Base-by-base conservation (phyloP, 2,797 vertebrate species). In the Vireo griseus region DNA sequence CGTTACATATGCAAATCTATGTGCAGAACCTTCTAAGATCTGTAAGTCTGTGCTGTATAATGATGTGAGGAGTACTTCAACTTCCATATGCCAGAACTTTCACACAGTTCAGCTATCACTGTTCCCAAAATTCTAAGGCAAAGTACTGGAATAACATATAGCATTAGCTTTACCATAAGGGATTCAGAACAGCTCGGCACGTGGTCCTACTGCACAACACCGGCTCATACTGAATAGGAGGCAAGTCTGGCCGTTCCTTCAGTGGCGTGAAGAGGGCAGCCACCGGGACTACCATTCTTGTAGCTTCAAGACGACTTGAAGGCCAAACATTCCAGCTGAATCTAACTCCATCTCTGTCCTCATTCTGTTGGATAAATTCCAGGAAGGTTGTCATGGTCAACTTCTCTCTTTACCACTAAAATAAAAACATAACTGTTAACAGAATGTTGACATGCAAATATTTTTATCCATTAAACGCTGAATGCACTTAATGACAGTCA, bases 291-390 rank as follows among this genome's bases (percentile, higher is more conserved):
- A 99, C 99, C 99, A 99, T 99, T 59, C 99, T 98, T 3, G 99
- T 99, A 58, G 99, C 99, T 97, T 99, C 99, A 75, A 99, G 97
- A 7, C 99, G 98, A 97, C 99, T 99, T 37, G 99, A 99, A 21
- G 99, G 99, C 99, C 99, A 99, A 33, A 99, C 99, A n/a, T 99
- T 99, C 99, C 99, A 99, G 97, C 99, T 99, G 98, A 99, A 99
- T 20, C 99, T 98, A 72, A 99, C 98, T 31, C 99, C 99, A 94
- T 99, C 99, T 15, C 99, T 98, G 88, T 99, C 99, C 98, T 99
- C 99, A 69, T 99, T 99, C 98, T 99, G 99, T 94, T 99, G 98
- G 62, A 99, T 99, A 97, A 99, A 99, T 96, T 99, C 99, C 80
- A 99, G 98, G 97, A 99, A 99, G 92, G 99, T 99, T 72, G 99